Evolutionary conservation across 2,113 vertebrate genomes (phyloP), one percentile per base, ranked within the genome.

Genomic region (Etheostoma cragini): DNA sequence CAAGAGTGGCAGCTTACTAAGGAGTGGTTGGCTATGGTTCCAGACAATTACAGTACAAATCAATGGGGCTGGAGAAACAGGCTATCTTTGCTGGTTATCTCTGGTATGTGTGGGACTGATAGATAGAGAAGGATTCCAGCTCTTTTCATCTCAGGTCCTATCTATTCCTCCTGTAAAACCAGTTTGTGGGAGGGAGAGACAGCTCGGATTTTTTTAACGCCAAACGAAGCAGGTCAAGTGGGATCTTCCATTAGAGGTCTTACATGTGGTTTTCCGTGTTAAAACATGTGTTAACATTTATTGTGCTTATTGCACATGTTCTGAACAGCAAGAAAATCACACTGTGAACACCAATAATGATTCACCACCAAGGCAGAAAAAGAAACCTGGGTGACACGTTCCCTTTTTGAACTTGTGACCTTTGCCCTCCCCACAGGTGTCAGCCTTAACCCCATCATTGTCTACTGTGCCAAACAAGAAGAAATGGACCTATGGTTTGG

Each of bases 401-500:
- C 57, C n/a, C 79, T 47, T 67, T 70, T 63, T 88, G 64, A 84
- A 60, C 68, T 53, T 87, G 68, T 84, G 66, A 91, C 82, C 77
- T 90, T 87, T 85, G 54, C 47, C 47, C 64, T 35, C 80, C 22
- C 63, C 7, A 30, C 80, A 99, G 98, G 97, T 88, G 96, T 98
- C 0, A 95, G 96, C 89, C 94, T 97, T 1, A 96, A 97, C 64
- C 96, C 97, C 3, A 95, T 99, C 74, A 94, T 97, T 0, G 95
- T 99, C 76, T 96, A 97, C 88, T 99, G 97, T 84, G 90, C 95
- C 7, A 95, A 89, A n/a, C 94, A 95, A 76, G 87, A 95, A 0
- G 97, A 98, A 88, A 94, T 97, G 90, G 94, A 93, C 86, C 88
- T 86, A 56, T 99, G 98, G 98, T 97, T 98, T 12, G 96, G 96